Conservation (phyloP, 2,113 vertebrate genomes). For the Plecotus auritus region DNA sequence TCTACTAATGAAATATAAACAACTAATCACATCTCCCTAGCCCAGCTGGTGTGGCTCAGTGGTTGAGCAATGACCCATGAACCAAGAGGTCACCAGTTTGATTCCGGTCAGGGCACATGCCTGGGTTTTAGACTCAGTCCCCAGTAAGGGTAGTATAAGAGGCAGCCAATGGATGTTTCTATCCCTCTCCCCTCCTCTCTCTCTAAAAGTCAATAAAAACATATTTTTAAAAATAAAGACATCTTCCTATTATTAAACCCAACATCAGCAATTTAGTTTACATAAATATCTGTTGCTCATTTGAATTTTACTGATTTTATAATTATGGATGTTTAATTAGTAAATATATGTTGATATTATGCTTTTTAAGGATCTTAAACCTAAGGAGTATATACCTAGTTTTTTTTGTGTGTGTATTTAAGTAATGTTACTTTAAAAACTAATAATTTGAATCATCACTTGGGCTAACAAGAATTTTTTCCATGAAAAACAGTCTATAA, state of each 20-base stretch:
- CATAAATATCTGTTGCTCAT: not conserved
- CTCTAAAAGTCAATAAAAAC: too few species aligned
- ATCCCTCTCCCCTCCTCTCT: too few species aligned
- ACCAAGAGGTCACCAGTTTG: too few species aligned
- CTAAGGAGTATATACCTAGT: not conserved
- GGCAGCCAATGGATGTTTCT: too few species aligned
- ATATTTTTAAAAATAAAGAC: not conserved
- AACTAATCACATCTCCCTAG: not conserved
- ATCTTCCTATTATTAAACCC: not conserved
- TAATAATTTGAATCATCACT: not conserved
- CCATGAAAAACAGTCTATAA: not conserved
- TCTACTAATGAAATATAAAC: not conserved
- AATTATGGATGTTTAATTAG: not conserved
- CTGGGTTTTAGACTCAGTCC: too few species aligned
- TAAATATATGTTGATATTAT: not conserved
- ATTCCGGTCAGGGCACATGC: too few species aligned
- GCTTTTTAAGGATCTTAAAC: not conserved
- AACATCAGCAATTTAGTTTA: not conserved
- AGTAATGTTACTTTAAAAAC: constrained; percentile 4
- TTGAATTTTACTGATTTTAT: not conserved
- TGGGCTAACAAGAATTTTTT: constrained; percentile 6
- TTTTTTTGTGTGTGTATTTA: constrained; percentile 23
- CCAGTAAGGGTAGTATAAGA: too few species aligned
- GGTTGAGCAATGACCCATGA: too few species aligned
- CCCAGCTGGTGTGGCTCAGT: too few species aligned